Evolutionary conservation across 2,888 invertebrate genomes (phyloP).

Genomic region (Deroplatys truncata): DNA sequence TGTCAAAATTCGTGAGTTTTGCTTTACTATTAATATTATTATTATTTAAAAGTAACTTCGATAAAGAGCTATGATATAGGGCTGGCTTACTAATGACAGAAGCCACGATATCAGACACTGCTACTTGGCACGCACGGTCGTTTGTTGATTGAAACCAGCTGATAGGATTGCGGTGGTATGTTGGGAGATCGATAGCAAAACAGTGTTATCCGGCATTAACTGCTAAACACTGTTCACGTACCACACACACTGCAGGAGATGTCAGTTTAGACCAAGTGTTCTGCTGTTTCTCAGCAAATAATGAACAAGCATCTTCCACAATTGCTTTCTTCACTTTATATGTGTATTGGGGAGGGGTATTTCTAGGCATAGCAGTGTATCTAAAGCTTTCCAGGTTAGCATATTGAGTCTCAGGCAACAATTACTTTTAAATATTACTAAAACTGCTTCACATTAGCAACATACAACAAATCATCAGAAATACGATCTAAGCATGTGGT

Average conservation of each 20-base stretch:
- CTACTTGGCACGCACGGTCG: background rate
- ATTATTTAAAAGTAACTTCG: background rate
- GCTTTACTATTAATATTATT: background rate
- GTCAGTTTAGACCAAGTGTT: background rate
- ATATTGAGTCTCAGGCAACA: no score
- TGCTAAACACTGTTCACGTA: background rate
- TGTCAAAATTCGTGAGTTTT: no score
- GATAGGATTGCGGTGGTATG: background rate
- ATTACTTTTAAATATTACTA: no score
- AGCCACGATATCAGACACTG: background rate
- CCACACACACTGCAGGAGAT: background rate
- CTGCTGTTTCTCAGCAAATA: no score
- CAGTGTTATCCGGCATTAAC: background rate
- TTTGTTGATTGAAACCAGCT: background rate
- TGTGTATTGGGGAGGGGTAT: no score
- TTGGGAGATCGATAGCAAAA: background rate
- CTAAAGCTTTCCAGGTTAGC: no score
- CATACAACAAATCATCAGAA: no score
- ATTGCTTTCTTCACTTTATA: no score
- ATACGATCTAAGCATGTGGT: no score
- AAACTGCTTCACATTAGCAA: no score
- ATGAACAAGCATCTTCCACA: no score
- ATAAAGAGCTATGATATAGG: background rate
- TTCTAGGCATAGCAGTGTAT: no score
- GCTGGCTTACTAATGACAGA: background rate